Evolutionary conservation across 2,888 invertebrate species (phyloP), one percentile per base, ranked within the genome.

Genomic region (Stramonita haemastoma): DNA sequence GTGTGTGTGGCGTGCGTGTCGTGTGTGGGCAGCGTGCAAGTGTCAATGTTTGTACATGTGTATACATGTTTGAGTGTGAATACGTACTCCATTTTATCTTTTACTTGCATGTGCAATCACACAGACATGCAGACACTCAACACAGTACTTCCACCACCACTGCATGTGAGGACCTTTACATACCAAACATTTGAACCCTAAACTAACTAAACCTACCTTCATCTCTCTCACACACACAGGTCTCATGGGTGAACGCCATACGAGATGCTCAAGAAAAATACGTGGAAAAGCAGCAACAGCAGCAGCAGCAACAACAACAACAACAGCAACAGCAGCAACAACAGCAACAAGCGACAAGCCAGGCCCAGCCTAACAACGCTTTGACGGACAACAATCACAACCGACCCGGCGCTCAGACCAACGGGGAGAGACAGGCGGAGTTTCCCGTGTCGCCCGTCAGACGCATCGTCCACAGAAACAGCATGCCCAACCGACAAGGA

Each of bases 191-290:
- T 46, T 5, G 46, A 46, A 46, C 8, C 46, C 46, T 46, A 46
- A 46, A 46, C 46, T 46, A 46, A 46, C 46, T 46, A 46, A 46
- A 46, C 46, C 46, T 8, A 46, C 46, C 46, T 46, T 46, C 46
- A 46, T 46, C 19, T 66, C 66, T 66, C 19, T 13, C 19, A 6
- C 19, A 6, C 84, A 92, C 93, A 0, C 93, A 97, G 97, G 95
- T 95, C 90, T 95, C 95, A 36, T 97, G 97, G 97, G 93, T 97
- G 73, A 93, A 95, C 36, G 96, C 96, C 91, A 94, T 97, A 88
- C 94, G 96, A 83, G 96, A 96, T 87, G 96, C 96, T 1, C 96
- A 96, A 92, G 96, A 96, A 91, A 96, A 96, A 88, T 97, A 96
- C 96, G 96, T 96, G 32, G 17, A 32, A 17, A 29, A 79, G 13